Conservation (phyloP, 2,888 invertebrate species). For the Rhogogaster chlorosoma region DNA sequence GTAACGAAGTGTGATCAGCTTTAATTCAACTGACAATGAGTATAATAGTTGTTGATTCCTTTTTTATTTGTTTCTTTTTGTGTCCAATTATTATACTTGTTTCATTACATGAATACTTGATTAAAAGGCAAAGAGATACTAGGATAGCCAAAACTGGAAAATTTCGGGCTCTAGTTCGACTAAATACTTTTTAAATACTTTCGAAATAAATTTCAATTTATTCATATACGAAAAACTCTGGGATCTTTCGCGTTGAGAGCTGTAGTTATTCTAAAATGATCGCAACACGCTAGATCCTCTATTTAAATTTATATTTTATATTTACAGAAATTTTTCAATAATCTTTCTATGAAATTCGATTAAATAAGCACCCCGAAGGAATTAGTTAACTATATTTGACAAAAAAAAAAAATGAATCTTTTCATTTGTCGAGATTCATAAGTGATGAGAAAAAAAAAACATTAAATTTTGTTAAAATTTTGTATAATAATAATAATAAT, state of each 20-base stretch:
- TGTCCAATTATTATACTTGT: background rate
- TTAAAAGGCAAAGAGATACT: constrained; percentile 20
- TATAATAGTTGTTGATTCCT: background rate
- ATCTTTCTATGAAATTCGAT: constrained; percentile 39
- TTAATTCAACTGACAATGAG: background rate
- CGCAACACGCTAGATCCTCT: constrained; percentile 20
- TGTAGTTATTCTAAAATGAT: background rate
- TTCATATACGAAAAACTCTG: constrained; percentile 3
- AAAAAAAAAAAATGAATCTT: background rate
- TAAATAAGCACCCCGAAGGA: constrained; percentile 44
- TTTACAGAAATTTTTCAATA: constrained; percentile 4
- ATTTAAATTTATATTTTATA: constrained; percentile 40
- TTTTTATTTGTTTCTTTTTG: background rate
- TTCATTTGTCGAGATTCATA: background rate
- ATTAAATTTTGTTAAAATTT: constrained; percentile 13
- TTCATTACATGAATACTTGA: background rate
- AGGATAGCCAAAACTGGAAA: constrained; percentile 19
- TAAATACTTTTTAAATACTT: constrained; percentile 44
- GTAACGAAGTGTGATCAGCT: background rate
- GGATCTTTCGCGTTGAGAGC: constrained; percentile 25
- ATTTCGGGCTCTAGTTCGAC: constrained; percentile 6
- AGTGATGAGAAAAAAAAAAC: background rate
- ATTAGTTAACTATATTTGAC: constrained; percentile 11
- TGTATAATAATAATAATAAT: constrained; percentile 11
- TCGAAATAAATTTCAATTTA: constrained; percentile 26